Conservation (phyloP, 2,888 invertebrate genomes). For the Diloba caeruleocephala region DNA sequence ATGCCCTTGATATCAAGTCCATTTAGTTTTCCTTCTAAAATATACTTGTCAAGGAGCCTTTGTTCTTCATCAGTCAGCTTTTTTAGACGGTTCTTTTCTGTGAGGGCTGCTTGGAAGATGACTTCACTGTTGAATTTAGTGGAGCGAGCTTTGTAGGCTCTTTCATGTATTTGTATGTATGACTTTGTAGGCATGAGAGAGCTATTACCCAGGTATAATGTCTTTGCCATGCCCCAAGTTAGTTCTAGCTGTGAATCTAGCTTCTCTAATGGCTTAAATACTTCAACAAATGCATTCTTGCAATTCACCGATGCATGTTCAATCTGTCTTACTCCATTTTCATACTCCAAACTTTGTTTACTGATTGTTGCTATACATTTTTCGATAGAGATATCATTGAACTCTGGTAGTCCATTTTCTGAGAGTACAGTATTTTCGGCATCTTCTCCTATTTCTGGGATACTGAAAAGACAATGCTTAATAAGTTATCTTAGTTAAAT, state of each 20-base stretch:
- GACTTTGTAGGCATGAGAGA: slow-evolving; percentile 94
- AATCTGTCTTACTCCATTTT: slow-evolving; percentile 92
- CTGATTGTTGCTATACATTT: slow-evolving; percentile 96
- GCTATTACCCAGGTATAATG: slow-evolving; percentile 94
- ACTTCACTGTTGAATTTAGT: slow-evolving; percentile 92
- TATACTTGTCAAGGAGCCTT: slow-evolving; percentile 93
- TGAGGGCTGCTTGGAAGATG: slow-evolving; percentile 92
- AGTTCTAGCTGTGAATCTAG: slow-evolving; percentile 92
- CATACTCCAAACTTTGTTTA: slow-evolving; percentile 94
- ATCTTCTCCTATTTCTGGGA: slow-evolving; percentile 96
- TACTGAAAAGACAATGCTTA: slow-evolving; percentile 80
- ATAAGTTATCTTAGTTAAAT: background rate
- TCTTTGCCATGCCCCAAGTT: slow-evolving; percentile 96
- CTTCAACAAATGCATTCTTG: slow-evolving; percentile 91
- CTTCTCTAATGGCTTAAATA: slow-evolving; percentile 93
- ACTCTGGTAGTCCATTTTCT: slow-evolving; percentile 93
- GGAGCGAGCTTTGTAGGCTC: slow-evolving; percentile 93
- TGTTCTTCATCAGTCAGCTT: slow-evolving; percentile 90
- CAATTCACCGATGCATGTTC: slow-evolving; percentile 86
- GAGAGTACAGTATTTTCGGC: slow-evolving; percentile 93
- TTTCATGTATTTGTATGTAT: slow-evolving; percentile 94
- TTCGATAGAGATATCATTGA: slow-evolving; percentile 94
- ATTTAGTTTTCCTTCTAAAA: slow-evolving; percentile 94
- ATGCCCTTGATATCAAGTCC: slow-evolving; percentile 91
- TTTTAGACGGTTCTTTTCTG: slow-evolving; percentile 83